Conservation (phyloP, 2,797 vertebrate species). For the Propithecus deckenii region DNA sequence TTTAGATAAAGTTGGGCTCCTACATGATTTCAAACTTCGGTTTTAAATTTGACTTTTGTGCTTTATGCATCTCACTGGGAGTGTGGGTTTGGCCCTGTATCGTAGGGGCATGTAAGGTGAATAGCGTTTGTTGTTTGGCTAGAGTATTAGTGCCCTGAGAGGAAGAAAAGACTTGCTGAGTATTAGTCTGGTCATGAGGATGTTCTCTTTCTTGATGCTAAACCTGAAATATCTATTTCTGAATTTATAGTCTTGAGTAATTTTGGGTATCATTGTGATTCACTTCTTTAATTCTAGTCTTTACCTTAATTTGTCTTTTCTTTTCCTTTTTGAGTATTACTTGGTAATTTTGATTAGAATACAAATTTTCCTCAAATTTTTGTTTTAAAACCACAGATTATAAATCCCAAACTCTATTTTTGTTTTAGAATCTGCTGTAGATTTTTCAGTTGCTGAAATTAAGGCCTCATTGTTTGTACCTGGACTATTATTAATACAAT, state of each 20-base stretch:
- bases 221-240: conserved; percentile 80
- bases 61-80: not conserved
- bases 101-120: conserved; percentile 76
- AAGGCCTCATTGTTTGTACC: not conserved
- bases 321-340: conserved; percentile 35
- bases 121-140: conserved; percentile 66
- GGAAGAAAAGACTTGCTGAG: conserved; percentile 79
- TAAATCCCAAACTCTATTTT: conserved; percentile 32
- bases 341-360: conserved; percentile 43
- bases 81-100: conserved; percentile 24
- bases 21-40: not conserved
- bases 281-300: conserved; percentile 60
- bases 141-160: conserved; percentile 61
- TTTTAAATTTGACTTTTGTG: conserved; percentile 51
- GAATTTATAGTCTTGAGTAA: conserved; percentile 76
- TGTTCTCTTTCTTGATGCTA: conserved; percentile 75
- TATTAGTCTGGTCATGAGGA: conserved; percentile 78
- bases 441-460: conserved; percentile 23
- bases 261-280: conserved; percentile 68
- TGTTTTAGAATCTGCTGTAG: conserved; percentile 30
- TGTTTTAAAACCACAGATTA: conserved; percentile 30
- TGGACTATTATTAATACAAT: not conserved
- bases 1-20: conserved; percentile 34
- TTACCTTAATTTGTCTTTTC: conserved; percentile 44
- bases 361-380: conserved; percentile 33